Conservation (phyloP, 2,888 invertebrate species). For the Uropetala carovei region DNA sequence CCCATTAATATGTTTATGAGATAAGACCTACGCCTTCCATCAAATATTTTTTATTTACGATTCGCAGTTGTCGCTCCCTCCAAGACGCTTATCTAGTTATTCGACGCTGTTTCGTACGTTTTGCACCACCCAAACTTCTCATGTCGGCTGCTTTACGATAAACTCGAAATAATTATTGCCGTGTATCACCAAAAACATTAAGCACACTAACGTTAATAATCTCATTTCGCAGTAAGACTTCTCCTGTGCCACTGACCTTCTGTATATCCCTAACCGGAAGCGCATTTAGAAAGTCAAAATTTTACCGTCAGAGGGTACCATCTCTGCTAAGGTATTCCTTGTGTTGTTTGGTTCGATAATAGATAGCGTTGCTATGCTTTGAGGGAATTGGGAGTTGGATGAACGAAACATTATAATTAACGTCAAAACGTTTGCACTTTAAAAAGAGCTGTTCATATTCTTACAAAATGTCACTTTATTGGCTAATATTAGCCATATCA, state of each 20-base stretch:
- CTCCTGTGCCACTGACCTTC: constrained; percentile 62
- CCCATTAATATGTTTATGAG: constrained; percentile 60
- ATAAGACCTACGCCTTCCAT: constrained; percentile 62
- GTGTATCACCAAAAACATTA: constrained; percentile 35
- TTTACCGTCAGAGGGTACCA: constrained; percentile 54
- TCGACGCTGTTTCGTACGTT: constrained; percentile 21
- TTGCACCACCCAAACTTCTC: constrained; percentile 20
- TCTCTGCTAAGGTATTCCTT: not conserved
- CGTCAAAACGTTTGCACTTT: not conserved
- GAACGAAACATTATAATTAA: not conserved
- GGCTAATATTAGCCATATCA: not conserved
- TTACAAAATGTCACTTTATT: not conserved
- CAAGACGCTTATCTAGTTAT: constrained; percentile 56
- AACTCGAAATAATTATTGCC: constrained; percentile 36
- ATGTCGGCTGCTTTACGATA: constrained; percentile 53
- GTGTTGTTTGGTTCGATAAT: not conserved
- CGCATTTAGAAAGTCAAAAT: constrained; percentile 58
- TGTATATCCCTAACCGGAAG: constrained; percentile 63
- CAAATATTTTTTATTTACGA: constrained; percentile 64
- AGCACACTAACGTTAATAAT: constrained; percentile 25
- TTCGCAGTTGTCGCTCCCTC: constrained; percentile 50
- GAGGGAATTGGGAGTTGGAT: not conserved
- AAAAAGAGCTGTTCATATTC: not conserved
- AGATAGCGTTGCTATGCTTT: constrained; percentile 3
- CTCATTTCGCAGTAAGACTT: constrained; percentile 57